Percentiles rank a stretch among this genome's conserved stretches.
Conservation (phyloP, 2,888 invertebrate genomes). For the Colostygia pectinataria region DNA sequence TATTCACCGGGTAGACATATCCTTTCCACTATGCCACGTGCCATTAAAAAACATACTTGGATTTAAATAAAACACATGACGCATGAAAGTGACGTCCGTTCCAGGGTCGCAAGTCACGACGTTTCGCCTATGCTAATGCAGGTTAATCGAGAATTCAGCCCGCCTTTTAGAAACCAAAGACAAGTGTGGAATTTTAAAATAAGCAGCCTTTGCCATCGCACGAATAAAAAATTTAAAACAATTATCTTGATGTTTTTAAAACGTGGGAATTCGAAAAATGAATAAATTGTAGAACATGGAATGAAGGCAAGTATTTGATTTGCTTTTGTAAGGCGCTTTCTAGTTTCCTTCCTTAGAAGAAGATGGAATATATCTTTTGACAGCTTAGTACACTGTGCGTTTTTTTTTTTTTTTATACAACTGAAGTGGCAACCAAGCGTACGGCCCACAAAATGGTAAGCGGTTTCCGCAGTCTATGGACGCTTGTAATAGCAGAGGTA, state of each 20-base stretch:
- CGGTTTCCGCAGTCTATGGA: too few species aligned
- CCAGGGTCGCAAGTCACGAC: conserved; percentile 41
- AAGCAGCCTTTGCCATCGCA: conserved; percentile 26
- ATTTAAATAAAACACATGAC: conserved; percentile 11
- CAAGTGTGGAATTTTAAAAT: conserved; percentile 60
- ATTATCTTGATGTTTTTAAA: neutral
- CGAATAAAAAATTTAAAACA: conserved; percentile 6
- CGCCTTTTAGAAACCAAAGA: conserved; percentile 62
- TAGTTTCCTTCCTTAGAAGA: conserved; percentile 34
- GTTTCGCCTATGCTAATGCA: conserved; percentile 64
- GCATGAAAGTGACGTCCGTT: conserved; percentile 30
- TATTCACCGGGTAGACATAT: too few species aligned
- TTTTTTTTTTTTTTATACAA: conserved; percentile 11
- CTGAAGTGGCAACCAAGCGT: too few species aligned
- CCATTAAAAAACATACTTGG: neutral
- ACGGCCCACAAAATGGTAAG: too few species aligned
- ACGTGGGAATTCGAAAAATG: conserved; percentile 14
- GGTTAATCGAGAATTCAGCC: conserved; percentile 75
- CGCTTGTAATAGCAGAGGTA: too few species aligned
- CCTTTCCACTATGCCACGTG: neutral
- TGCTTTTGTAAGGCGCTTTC: conserved; percentile 29
- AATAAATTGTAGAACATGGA: conserved; percentile 20
- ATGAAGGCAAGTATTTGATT: conserved; percentile 28
- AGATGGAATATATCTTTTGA: conserved; percentile 18
- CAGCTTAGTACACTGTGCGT: conserved; percentile 22